Evolutionary conservation across 2,888 invertebrate species (phyloP).

Genomic region (Thera obeliscata): DNA sequence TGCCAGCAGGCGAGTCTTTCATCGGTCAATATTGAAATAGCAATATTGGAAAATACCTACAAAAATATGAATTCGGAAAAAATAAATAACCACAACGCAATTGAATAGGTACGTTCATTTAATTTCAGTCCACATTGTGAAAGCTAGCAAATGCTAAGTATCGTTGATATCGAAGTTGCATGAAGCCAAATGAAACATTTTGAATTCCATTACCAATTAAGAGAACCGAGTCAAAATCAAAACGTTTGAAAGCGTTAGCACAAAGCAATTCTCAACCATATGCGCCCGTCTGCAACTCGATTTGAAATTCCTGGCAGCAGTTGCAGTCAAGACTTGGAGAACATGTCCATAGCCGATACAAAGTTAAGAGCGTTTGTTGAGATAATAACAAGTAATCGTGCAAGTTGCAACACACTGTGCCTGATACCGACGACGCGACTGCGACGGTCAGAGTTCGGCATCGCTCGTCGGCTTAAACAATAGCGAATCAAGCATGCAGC

Average conservation of each 20-base stretch:
- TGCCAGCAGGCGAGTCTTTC: conserved; percentile 13
- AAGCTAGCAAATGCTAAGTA: conserved; percentile 6
- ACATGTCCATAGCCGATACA: conserved; percentile 65
- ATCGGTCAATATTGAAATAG: conserved; percentile 21
- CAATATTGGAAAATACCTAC: conserved; percentile 20
- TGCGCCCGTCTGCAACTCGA: conserved; percentile 53
- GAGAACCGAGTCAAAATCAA: conserved; percentile 40
- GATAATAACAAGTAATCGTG: conserved; percentile 75
- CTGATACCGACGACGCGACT: conserved; percentile 47
- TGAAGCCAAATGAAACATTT: conserved; percentile 36
- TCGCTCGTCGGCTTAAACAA: conserved; percentile 74
- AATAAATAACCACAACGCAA: background rate
- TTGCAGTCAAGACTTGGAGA: conserved; percentile 55
- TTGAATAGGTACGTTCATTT: background rate
- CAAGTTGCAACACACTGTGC: conserved; percentile 71
- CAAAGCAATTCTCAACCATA: conserved; percentile 49
- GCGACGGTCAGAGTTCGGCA: conserved; percentile 70
- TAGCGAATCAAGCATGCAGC: conserved; percentile 82
- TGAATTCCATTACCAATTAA: conserved; percentile 42
- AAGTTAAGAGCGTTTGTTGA: conserved; percentile 70
- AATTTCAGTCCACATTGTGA: background rate
- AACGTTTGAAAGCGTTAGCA: conserved; percentile 47
- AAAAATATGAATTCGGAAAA: background rate
- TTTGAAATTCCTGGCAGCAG: conserved; percentile 53
- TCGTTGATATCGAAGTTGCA: conserved; percentile 27